phyloP scores from a whole-genome alignment of 2,888 invertebrate genomes.

The Campoplex nolae region DNA sequence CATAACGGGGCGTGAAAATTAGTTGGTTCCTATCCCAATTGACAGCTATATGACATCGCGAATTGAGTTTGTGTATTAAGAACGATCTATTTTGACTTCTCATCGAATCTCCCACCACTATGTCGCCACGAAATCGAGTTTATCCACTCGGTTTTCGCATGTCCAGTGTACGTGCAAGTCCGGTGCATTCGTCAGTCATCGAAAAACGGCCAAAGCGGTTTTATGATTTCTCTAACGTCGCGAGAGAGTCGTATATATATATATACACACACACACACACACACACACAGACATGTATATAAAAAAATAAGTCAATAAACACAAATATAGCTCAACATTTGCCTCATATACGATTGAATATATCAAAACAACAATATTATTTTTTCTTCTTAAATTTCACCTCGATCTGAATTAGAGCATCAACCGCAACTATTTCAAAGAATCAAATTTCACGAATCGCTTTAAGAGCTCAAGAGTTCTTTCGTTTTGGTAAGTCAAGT shows the following conservation, averaged over 20 bases:
- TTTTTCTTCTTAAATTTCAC: conserved; percentile 8
- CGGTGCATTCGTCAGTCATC: conserved; percentile 80
- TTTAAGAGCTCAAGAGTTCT: conserved; percentile 48
- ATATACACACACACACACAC: background rate
- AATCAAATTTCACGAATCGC: conserved; percentile 11
- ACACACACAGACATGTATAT: background rate
- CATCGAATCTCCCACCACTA: conserved; percentile 81
- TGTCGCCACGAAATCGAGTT: conserved; percentile 45
- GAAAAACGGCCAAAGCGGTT: conserved; percentile 67
- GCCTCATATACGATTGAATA: background rate
- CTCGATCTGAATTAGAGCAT: background rate
- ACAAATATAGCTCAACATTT: background rate
- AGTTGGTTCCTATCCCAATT: conserved; percentile 41
- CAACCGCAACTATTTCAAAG: background rate
- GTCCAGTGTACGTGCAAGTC: conserved; percentile 54
- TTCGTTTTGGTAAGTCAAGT: conserved; percentile 76
- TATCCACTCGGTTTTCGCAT: conserved; percentile 23
- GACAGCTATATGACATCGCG: conserved; percentile 41
- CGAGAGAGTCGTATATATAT: conserved; percentile 10
- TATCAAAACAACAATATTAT: conserved; percentile 5
- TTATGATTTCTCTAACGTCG: conserved; percentile 52
- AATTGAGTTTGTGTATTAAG: conserved; percentile 51
- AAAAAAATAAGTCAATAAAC: background rate
- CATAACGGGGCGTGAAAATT: conserved; percentile 5
- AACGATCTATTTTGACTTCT: conserved; percentile 80